phyloP scores from a whole-genome alignment of 2,113 vertebrate genomes.

The Halcyon senegalensis region DNA sequence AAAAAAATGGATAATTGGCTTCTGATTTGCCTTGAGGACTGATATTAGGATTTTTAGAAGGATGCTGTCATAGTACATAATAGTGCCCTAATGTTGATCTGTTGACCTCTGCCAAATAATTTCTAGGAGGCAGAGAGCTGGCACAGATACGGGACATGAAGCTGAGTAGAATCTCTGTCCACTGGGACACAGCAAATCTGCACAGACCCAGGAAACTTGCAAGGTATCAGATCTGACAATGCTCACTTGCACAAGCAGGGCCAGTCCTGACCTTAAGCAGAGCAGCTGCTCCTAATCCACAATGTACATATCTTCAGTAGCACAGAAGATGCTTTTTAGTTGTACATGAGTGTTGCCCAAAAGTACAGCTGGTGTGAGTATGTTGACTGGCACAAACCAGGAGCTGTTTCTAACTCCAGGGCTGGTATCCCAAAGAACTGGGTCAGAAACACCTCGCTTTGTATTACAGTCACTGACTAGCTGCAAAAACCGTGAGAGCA shows the following conservation, averaged over 20 bases:
- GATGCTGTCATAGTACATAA: background rate
- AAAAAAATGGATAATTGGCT: background rate
- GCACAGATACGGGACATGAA: background rate
- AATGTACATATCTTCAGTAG: background rate
- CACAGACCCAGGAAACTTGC: background rate
- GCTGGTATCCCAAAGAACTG: background rate
- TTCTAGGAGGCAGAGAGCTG: background rate
- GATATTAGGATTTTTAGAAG: background rate
- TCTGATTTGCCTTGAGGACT: background rate
- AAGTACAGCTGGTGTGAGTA: background rate
- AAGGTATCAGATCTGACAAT: background rate
- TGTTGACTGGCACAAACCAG: background rate
- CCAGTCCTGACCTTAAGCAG: background rate
- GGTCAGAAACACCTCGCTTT: background rate
- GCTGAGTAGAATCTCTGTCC: background rate
- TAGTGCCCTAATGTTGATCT: background rate
- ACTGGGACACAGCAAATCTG: background rate
- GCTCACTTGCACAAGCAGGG: background rate
- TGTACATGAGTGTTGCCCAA: background rate
- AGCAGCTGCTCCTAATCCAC: background rate
- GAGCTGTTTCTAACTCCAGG: background rate
- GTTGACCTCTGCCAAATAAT: background rate
- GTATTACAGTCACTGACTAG: background rate
- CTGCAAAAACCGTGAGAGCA: background rate
- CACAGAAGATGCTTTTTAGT: background rate